Percentiles rank a stretch among this genome's conserved stretches.
phyloP scores from a whole-genome alignment of 2,113 vertebrate species.

The Dendrocopos noguchii region DNA sequence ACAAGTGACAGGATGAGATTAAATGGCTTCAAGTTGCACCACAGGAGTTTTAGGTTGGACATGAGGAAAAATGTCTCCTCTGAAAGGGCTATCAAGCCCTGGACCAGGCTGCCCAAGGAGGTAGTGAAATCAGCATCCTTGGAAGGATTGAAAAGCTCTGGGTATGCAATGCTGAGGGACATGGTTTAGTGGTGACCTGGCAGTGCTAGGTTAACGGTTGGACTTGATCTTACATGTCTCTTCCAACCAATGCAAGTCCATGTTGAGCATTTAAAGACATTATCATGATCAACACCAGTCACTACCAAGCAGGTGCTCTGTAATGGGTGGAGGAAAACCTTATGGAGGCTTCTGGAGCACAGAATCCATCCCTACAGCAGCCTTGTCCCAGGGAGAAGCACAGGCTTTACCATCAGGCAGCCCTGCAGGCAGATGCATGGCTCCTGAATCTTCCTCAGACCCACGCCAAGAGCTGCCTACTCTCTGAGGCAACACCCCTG shows the following conservation, averaged over 20 bases:
- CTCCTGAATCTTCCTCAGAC: not conserved
- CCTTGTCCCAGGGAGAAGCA: not conserved
- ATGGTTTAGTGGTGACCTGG: too few species aligned
- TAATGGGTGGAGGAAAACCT: accelerated
- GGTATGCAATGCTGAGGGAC: too few species aligned
- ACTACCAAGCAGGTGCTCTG: accelerated
- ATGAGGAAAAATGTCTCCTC: too few species aligned
- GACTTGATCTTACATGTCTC: not conserved
- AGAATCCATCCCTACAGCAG: not conserved
- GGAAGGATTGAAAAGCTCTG: too few species aligned
- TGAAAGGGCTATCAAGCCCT: too few species aligned
- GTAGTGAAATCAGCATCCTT: too few species aligned
- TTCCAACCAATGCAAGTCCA: not conserved
- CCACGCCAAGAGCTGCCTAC: not conserved
- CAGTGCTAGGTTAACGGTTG: too few species aligned
- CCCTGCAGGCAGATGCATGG: accelerated
- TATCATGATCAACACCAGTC: not conserved
- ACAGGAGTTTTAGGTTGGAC: too few species aligned
- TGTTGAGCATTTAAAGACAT: not conserved
- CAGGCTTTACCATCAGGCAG: not conserved
- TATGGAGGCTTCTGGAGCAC: not conserved
- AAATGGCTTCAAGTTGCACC: too few species aligned
- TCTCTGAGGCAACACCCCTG: too few species aligned
- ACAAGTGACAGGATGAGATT: too few species aligned
- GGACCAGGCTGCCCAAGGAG: too few species aligned